Evolutionary conservation across 2,797 vertebrate species (phyloP), one percentile per base, ranked within the genome.

Genomic region (Leuciscus waleckii): DNA sequence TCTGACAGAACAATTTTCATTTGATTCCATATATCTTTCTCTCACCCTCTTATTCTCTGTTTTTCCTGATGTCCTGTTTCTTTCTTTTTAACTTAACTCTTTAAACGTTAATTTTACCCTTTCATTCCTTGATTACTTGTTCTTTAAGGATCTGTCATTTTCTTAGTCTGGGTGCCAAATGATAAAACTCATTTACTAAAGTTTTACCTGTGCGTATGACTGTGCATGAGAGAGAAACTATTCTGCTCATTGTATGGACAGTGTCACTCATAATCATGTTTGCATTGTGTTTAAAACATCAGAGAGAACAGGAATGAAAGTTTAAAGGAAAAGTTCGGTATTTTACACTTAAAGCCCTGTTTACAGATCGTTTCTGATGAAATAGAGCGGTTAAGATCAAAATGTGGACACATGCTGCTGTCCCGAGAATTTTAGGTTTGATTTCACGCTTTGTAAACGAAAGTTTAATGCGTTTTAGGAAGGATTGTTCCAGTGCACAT

Each of bases 91-190:
- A n/a, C 49, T 84, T 51, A 46, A 63, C 26, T 65, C 5, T 65
- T 63, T 63, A 16, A 63, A 29, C 6, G 79, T 83, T 87, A 86
- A 89, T 79, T 88, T 35, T 43, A 85, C 74, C n/a, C 77, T 79
- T 79, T 61, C 26, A 29, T 67, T 65, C 23, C 39, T 88, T 86
- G 71, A 87, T 76, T 67, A 26, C 26, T 51, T 81, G 71, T 88
- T 82, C 69, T 56, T 86, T 51, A 29, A 77, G 73, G 89, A 85
- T 69, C 23, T 82, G 76, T 87, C 69, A 35, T 81, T 87, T 88
- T 49, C 83, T 84, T 83, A 32, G 17, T 84, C 84, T 85, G 77
- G 29, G 79, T 87, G 79, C 63, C 81, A 87, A 84, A 88, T 84
- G 83, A 68, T 78, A 79, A 73, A 46, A 54, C 68, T 69, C 16